Evolutionary conservation across 2,113 vertebrate species (phyloP).

Genomic region (Nannospalax galili): DNA sequence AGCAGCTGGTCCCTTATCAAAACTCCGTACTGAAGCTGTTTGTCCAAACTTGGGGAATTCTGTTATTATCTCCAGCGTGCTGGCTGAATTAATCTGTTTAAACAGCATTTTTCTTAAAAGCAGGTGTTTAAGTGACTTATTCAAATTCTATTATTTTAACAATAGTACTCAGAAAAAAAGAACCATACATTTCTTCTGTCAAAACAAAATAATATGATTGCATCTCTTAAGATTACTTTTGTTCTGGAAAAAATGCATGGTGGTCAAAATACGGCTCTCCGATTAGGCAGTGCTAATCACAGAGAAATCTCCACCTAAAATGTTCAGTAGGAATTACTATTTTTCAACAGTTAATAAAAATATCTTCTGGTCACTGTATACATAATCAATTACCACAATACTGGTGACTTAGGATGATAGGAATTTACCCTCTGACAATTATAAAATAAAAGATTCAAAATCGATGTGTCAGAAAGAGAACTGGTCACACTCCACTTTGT

Average conservation of each 20-base stretch:
- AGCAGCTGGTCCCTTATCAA: constrained; percentile 84
- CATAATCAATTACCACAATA: not conserved
- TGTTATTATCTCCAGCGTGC: constrained; percentile 75
- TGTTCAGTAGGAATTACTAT: not conserved
- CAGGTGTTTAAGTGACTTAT: constrained; percentile 67
- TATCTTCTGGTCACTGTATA: not conserved
- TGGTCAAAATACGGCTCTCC: not conserved
- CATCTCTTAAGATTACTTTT: not conserved
- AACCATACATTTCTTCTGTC: not conserved
- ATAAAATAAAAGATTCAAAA: not conserved
- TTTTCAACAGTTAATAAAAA: not conserved
- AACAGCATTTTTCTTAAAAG: constrained; percentile 67
- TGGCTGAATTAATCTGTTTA: constrained; percentile 62
- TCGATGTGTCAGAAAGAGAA: not conserved
- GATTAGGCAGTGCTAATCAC: not conserved
- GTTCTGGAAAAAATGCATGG: not conserved
- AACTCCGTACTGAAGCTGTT: constrained; percentile 80
- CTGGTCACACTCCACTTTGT: too few species aligned
- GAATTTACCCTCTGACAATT: not conserved
- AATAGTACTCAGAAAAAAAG: not conserved
- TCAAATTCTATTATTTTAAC: constrained; percentile 41
- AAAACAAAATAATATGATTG: not conserved
- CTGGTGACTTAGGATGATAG: not conserved
- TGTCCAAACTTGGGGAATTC: constrained; percentile 80
- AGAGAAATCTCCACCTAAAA: not conserved